A percentile compares a stretch with the other conserved stretches of the same genome.
Evolutionary conservation across 2,888 invertebrate species (phyloP).

Genomic region (Drosophila quinaria): DNA sequence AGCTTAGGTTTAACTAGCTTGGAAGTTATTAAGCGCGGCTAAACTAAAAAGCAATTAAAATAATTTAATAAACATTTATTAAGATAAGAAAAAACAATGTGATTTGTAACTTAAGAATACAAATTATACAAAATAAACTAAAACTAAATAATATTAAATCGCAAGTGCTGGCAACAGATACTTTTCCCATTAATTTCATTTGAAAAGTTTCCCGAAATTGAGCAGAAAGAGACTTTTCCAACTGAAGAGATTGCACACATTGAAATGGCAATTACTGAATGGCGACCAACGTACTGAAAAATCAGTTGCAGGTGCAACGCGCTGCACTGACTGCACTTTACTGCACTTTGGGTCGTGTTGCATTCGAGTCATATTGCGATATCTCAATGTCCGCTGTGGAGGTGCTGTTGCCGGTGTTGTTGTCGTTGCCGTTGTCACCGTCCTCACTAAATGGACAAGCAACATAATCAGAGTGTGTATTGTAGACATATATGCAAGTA

Average conservation of each 20-base stretch:
- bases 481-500: conserved; percentile 32
- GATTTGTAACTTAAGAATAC: conserved; percentile 25
- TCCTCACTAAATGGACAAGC: conserved; percentile 75
- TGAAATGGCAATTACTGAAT: conserved; percentile 50
- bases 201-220: conserved; percentile 25
- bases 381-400: conserved; percentile 82
- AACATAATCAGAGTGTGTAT: conserved; percentile 65
- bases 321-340: conserved; percentile 33
- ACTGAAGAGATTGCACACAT: conserved; percentile 48
- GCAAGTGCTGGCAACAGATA: conserved; percentile 56
- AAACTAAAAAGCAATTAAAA: conserved; percentile 19
- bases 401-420: conserved; percentile 53
- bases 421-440: conserved; percentile 51
- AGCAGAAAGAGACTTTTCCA: conserved; percentile 39
- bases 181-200: conserved; percentile 34
- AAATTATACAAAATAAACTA: conserved; percentile 44
- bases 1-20: conserved; percentile 61
- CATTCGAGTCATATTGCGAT: conserved; percentile 60
- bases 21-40: conserved; percentile 77
- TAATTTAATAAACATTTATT: conserved; percentile 54
- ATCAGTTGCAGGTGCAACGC: conserved; percentile 6
- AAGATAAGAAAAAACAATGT: conserved; percentile 28
- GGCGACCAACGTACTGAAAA: conserved; percentile 5
- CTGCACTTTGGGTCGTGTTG: conserved; percentile 55
- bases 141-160: conserved; percentile 39